Percentiles rank a stretch among this genome's conserved stretches.
Evolutionary conservation across 2,113 vertebrate species (phyloP).

Genomic region (Chloropsis hardwickii): DNA sequence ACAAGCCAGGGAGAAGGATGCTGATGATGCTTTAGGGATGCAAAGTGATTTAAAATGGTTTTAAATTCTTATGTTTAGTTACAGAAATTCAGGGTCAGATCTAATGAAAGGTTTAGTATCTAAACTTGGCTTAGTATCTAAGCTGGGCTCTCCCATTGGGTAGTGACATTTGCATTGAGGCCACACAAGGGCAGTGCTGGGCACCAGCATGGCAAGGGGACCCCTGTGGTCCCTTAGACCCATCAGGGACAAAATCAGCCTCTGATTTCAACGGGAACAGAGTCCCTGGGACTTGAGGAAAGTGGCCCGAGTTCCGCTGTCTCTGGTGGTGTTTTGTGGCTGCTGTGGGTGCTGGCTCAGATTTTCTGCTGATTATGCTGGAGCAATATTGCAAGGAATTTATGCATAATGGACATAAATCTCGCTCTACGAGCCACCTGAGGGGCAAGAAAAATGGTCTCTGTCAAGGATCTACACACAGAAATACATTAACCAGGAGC

Average conservation of each 20-base stretch:
- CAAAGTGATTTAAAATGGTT: background rate
- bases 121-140: background rate
- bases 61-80: background rate
- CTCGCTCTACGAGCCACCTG: slow-evolving; percentile 53
- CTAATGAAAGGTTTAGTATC: background rate
- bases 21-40: rapidly evolving
- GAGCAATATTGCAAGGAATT: slow-evolving; percentile 61
- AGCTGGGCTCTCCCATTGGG: background rate
- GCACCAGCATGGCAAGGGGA: too few species aligned
- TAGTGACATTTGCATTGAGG: rapidly evolving
- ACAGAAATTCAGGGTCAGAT: background rate
- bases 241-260: background rate
- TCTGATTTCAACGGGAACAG: background rate
- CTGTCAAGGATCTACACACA: slow-evolving; percentile 66
- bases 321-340: slow-evolving; percentile 17
- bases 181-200: background rate
- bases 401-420: slow-evolving; percentile 69
- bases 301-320: background rate
- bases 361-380: slow-evolving; percentile 66
- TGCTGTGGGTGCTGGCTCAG: slow-evolving; percentile 40
- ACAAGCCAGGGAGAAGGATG: background rate
- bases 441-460: slow-evolving; percentile 69
- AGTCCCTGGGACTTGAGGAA: background rate
- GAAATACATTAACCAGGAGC: slow-evolving; percentile 68
- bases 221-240: background rate